These are phyloP conservation scores for Drosophila sulfurigaster DNA, from an alignment of 1,140 invertebrate genomes.

Conservation along the genomic window DNA sequence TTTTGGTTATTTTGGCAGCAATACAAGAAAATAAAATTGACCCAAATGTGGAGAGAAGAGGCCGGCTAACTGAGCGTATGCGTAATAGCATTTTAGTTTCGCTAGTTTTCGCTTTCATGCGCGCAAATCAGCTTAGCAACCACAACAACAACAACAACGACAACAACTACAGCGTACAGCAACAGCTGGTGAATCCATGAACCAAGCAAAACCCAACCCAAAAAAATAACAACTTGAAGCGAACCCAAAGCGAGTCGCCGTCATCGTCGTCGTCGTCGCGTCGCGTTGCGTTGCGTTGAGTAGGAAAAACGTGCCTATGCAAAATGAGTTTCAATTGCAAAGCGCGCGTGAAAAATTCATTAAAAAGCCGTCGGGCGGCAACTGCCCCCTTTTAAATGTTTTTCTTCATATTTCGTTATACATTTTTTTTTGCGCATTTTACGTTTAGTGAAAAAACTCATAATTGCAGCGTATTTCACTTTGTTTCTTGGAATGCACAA, in stretches of 20 bases:
- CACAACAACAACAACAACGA: conserved; percentile 43
- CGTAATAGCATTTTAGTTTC: conserved; percentile 81
- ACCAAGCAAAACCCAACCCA: conserved; percentile 9
- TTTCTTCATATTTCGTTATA: conserved; percentile 8
- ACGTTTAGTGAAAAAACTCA: conserved; percentile 51
- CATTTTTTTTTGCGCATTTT: neutral
- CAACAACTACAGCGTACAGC: conserved; percentile 1
- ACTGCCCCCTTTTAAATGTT: conserved; percentile 29
- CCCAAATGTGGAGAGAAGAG: conserved; percentile 57
- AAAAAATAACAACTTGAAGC: neutral
- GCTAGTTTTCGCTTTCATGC: conserved; percentile 80
- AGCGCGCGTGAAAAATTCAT: conserved; percentile 81
- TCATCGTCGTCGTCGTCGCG: neutral
- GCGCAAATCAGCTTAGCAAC: conserved; percentile 67
- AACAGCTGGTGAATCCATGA: conserved; percentile 21
- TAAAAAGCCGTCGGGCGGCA: conserved; percentile 64
- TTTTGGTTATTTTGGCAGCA: conserved; percentile 6
- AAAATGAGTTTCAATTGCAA: conserved; percentile 82
- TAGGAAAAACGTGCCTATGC: conserved; percentile 73
- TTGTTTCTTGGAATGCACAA: conserved; percentile 69
- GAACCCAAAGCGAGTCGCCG: conserved; percentile 1
- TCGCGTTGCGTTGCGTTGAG: neutral
- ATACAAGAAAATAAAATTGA: conserved; percentile 50
- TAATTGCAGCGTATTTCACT: conserved; percentile 71
- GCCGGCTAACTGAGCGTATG: conserved; percentile 68